Percentiles rank a stretch among this genome's conserved stretches.
Conservation (phyloP, 2,888 invertebrate species). For the Argyra leucocephala region DNA sequence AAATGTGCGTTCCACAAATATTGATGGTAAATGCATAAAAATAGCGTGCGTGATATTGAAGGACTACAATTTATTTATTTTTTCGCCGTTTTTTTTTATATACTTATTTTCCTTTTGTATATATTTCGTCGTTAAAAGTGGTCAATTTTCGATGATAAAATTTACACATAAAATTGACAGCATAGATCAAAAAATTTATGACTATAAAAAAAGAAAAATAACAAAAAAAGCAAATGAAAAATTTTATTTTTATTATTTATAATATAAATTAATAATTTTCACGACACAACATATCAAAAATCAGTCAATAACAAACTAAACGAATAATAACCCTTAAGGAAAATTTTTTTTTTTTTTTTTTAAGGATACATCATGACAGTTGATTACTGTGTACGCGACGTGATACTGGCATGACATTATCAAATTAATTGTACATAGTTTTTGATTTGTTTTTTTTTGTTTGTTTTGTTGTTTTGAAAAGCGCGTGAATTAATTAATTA, state of each 20-base stretch:
- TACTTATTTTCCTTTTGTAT: too few relatives aligned
- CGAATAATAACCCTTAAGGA: not conserved
- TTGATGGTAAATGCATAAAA: not conserved
- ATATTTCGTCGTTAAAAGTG: not conserved
- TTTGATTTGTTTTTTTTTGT: not conserved
- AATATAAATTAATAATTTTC: not conserved
- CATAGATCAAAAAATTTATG: conserved; percentile 4
- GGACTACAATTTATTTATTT: not conserved
- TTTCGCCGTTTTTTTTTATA: not conserved
- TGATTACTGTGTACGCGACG: not conserved
- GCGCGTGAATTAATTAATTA: not conserved
- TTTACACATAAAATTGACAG: not conserved
- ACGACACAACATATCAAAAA: not conserved
- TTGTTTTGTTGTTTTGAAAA: not conserved
- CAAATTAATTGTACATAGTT: not conserved
- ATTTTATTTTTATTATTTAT: too few relatives aligned
- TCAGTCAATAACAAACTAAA: too few relatives aligned
- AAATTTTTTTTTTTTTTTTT: too few relatives aligned
- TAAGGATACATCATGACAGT: not conserved
- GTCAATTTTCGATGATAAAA: not conserved
- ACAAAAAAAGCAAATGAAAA: not conserved
- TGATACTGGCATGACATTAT: not conserved
- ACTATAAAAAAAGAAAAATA: not conserved
- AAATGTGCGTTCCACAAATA: not conserved
- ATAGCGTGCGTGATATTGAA: not conserved